These are phyloP conservation scores for Arrhopalites spinosus DNA, from an alignment of 2,888 invertebrate genomes.

Conservation along the genomic window DNA sequence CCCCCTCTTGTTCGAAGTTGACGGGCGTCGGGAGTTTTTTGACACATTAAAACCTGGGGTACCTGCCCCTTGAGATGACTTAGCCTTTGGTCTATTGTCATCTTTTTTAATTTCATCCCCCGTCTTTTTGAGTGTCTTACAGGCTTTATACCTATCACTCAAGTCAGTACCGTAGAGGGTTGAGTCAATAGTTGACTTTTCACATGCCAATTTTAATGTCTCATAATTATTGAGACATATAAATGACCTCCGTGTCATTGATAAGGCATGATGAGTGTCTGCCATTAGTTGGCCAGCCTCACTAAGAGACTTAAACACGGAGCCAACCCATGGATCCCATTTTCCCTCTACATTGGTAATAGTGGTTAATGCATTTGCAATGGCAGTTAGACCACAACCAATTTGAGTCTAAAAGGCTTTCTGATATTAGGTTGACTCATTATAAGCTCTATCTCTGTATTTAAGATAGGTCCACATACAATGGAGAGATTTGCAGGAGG, in stretches of 20 bases:
- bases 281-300: background rate
- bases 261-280: background rate
- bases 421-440: background rate
- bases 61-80: too few species aligned
- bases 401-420: background rate
- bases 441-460: background rate
- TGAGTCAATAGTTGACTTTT: background rate
- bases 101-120: too few species aligned
- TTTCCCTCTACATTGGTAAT: background rate
- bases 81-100: too few species aligned
- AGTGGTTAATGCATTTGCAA: background rate
- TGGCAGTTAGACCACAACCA: background rate
- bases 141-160: background rate
- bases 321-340: background rate
- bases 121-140: background rate
- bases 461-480: background rate
- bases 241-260: background rate
- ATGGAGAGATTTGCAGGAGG: background rate
- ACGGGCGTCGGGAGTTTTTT: constrained; percentile 1
- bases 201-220: background rate
- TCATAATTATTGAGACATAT: background rate
- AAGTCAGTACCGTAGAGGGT: background rate
- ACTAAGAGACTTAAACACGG: background rate
- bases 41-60: too few species aligned
- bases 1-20: background rate